Evolutionary conservation across 2,113 vertebrate genomes (phyloP), one percentile per base, ranked within the genome.

Genomic region (Thermophis baileyi): DNA sequence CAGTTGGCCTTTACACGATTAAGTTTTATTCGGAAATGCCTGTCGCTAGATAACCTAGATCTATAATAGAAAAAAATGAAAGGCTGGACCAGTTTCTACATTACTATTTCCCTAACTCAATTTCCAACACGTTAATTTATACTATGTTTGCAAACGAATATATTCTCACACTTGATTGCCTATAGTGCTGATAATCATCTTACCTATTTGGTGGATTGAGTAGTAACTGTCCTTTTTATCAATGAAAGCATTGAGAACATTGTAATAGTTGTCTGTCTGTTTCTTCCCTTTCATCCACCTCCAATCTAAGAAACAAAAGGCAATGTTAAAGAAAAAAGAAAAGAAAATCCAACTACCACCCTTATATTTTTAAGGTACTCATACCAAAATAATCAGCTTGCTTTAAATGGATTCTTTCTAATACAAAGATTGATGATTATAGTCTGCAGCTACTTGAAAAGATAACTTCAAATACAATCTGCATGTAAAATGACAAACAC

Each of bases 161-260:
- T 27, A 4, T 53, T 40, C 3, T 6, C 30, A 57, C 1, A 90
- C 3, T 60, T 55, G 27, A 40, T 87, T 27, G 2, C 0, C 0
- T 6, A 90, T 2, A 16, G 49, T 25, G 6, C 35, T 22, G 1
- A 25, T 85, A 89, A 60, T 16, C 27, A 47, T 94, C 98, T 98
- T 97, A 99, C 99, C 99, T 96, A 99, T 99, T 95, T 99, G 99
- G 97, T 99, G 99, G 93, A 99, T 99, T 95, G 99, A 99, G 96
- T 99, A 99, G 97, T 98, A 99, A 96, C 99, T 99, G 97, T 99
- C 99, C 96, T 99, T 99, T 96, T 99, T 99, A 98, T 99, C 99
- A 92, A 99, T 97, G 97, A 99, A 99, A 94, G 99, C 99, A 40
- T 98, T 98, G 95, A 99, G 99, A 94, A 99, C 98, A 0, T 95